Evolutionary conservation across 2,888 invertebrate species (phyloP), one percentile per base, ranked within the genome.

Genomic region (Acleris literana): DNA sequence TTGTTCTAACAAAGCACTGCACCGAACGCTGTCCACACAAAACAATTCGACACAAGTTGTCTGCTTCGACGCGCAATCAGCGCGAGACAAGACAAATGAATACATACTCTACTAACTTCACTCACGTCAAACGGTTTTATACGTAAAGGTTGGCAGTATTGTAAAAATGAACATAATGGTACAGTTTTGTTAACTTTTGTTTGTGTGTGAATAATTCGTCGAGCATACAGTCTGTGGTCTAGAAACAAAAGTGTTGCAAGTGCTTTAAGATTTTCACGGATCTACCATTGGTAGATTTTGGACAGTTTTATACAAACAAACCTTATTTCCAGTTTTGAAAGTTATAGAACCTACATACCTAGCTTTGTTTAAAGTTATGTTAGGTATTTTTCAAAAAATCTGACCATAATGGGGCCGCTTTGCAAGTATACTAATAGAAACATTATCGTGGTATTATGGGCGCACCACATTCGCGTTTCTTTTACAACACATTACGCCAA

Each of bases 1-100:
- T 57, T 25, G 11, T 46, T 20, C 39, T 57, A 62, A 62, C 66
- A 66, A 66, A 66, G 66, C 61, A 66, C 61, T 48, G 25, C 44
- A 53, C 53, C 22, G 52, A 56, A 44, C 33, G 46, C n/a, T 4
- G 56, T 53, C 57, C 52, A 25, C 22, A 62, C 56, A 57, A 25
- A 62, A 66, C 66, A 66, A 57, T 52, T 53, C 46, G 18, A 57
- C 39, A 39, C 39, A 39, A 39, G 13, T 13, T 13, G 39, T 39
- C 39, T 9, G 13, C 39, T 39, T 39, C 48, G 53, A 66, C 56
- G 62, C 66, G 66, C 66, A 66, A 61, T 61, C 65, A 43, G 11
- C 51, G 51, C 60, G 43, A 65, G 44, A 65, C 43, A 20, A 16
- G 5, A 51, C 51, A 22, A 16, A 11, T 22, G 17, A 18, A 11